phyloP scores from a whole-genome alignment of 2,888 invertebrate genomes.

The Drosophila nr. medialis region DNA sequence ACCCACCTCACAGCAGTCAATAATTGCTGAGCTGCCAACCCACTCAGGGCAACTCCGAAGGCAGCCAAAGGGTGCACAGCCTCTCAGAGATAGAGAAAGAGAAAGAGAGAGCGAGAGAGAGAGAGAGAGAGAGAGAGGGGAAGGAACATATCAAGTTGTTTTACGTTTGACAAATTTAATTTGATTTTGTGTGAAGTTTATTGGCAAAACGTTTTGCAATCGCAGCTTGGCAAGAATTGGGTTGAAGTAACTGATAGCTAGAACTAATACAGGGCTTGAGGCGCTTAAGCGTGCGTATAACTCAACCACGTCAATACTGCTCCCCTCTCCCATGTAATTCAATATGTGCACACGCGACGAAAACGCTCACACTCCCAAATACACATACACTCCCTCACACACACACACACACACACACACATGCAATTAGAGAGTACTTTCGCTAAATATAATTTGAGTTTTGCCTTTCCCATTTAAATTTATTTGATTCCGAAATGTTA shows the following conservation, averaged over 20 bases:
- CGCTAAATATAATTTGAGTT: slow-evolving; percentile 46
- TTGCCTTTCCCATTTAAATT: slow-evolving; percentile 52
- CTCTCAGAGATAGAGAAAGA: background rate
- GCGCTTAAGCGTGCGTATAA: slow-evolving; percentile 60
- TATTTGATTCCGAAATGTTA: slow-evolving; percentile 39
- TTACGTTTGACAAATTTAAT: slow-evolving; percentile 79
- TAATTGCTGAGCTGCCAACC: slow-evolving; percentile 46
- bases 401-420: slow-evolving; percentile 1
- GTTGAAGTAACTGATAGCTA: slow-evolving; percentile 3
- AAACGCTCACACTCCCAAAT: background rate
- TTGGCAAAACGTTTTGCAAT: slow-evolving; percentile 74
- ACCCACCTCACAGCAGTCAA: slow-evolving; percentile 41
- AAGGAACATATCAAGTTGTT: slow-evolving; percentile 73
- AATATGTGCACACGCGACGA: slow-evolving; percentile 35
- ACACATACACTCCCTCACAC: background rate
- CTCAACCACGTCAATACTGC: slow-evolving; percentile 36
- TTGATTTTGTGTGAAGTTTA: slow-evolving; percentile 80
- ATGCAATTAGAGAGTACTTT: background rate
- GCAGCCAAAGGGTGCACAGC: slow-evolving; percentile 39
- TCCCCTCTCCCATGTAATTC: slow-evolving; percentile 35
- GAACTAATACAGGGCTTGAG: slow-evolving; percentile 24
- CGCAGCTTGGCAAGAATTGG: slow-evolving; percentile 12
- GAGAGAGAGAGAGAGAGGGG: background rate
- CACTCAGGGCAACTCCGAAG: slow-evolving; percentile 24
- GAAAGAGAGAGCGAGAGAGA: background rate